A percentile compares a stretch with the other conserved stretches of the same genome.
Evolutionary conservation across 2,113 vertebrate genomes (phyloP).

Genomic region (Pseudonaja textilis): DNA sequence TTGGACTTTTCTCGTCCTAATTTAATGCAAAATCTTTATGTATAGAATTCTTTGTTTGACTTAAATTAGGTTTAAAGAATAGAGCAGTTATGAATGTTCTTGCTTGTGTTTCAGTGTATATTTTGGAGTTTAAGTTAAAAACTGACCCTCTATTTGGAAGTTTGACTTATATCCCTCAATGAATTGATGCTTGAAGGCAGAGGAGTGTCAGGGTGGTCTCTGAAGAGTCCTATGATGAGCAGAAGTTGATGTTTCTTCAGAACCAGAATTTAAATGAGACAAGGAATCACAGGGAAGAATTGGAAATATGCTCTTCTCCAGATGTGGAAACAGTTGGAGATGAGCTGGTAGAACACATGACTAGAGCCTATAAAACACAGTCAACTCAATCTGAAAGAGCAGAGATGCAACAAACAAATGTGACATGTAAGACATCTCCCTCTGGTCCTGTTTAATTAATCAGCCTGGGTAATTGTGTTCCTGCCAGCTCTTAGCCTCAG

Average conservation of each 20-base stretch:
- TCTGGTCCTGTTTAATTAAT: background rate
- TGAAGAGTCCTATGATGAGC: background rate
- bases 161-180: background rate
- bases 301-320: background rate
- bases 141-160: background rate
- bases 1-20: background rate
- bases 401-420: background rate
- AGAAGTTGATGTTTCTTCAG: background rate
- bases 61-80: background rate
- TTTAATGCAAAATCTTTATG: background rate
- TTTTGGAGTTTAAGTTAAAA: background rate
- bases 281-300: background rate
- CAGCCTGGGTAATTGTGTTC: background rate
- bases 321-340: background rate
- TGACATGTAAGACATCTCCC: background rate
- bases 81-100: background rate
- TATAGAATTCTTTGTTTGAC: background rate
- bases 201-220: background rate
- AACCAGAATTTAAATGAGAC: background rate
- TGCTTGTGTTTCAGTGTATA: background rate
- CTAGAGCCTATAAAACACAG: background rate
- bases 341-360: background rate
- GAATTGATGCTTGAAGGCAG: background rate
- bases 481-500: background rate
- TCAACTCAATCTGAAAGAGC: background rate